Evolutionary conservation across 2,113 vertebrate genomes (phyloP).

Genomic region (Hiodon tergisus): DNA sequence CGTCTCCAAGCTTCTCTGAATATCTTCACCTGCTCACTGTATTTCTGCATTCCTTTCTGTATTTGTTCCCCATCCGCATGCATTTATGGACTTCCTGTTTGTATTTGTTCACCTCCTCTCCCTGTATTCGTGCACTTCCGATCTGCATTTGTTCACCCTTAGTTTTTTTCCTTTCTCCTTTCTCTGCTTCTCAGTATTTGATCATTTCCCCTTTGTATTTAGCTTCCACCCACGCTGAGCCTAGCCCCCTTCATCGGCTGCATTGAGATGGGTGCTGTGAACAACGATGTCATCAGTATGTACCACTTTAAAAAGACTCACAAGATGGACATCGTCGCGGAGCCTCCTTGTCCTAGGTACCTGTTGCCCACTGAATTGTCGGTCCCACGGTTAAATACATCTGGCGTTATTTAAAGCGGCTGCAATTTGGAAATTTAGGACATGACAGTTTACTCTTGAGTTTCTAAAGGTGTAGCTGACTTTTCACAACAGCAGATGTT

Average conservation of each 20-base stretch:
- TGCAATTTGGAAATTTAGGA: no score
- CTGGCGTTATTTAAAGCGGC: no score
- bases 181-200: slow-evolving; percentile 5
- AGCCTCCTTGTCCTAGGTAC: slow-evolving; percentile 78
- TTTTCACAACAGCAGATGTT: no score
- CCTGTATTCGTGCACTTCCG: neutral
- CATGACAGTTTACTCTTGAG: no score
- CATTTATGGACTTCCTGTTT: no score
- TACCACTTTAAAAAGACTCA: slow-evolving; percentile 87
- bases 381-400: neutral
- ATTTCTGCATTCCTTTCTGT: no score
- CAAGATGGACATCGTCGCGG: slow-evolving; percentile 67
- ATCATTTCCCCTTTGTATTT: slow-evolving; percentile 7
- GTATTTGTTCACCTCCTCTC: no score
- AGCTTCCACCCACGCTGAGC: slow-evolving; percentile 84
- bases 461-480: no score
- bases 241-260: slow-evolving; percentile 87
- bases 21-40: no score
- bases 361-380: neutral
- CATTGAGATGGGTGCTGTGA: slow-evolving; percentile 83
- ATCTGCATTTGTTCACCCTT: no score
- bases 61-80: no score
- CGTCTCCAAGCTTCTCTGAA: no score
- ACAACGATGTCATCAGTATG: slow-evolving; percentile 88
- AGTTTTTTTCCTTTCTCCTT: neutral